Percentiles rank a stretch among this genome's conserved stretches.
Evolutionary conservation across 2,797 vertebrate genomes (phyloP).

Genomic region (Chromobotia macracanthus): DNA sequence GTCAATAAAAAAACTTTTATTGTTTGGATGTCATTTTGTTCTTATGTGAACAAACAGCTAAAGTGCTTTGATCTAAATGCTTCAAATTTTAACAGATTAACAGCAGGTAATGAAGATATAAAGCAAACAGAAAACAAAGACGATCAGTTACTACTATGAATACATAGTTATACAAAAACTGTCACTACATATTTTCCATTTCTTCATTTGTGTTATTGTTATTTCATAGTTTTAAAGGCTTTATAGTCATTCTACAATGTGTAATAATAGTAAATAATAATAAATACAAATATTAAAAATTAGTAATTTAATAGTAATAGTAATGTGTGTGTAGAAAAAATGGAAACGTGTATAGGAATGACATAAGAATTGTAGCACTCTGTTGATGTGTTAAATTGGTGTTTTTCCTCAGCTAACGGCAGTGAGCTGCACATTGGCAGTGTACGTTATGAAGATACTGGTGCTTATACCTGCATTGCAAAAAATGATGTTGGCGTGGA

Average conservation of each 20-base stretch:
- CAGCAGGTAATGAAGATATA: too few relatives aligned
- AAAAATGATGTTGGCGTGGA: constrained; percentile 97
- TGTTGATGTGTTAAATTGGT: background rate
- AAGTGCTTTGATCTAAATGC: background rate
- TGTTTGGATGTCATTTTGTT: constrained; percentile 11
- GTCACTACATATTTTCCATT: too few relatives aligned
- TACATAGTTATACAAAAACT: too few relatives aligned
- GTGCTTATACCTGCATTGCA: constrained; percentile 96
- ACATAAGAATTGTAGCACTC: background rate
- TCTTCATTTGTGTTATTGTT: too few relatives aligned
- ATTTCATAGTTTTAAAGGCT: too few relatives aligned
- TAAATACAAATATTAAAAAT: background rate
- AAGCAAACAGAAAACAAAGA: too few relatives aligned
- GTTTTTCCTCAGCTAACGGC: constrained; percentile 81
- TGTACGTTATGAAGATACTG: constrained; percentile 95
- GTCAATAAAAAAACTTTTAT: constrained; percentile 33
- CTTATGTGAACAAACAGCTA: constrained; percentile 17
- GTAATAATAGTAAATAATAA: background rate
- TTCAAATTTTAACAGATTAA: too few relatives aligned
- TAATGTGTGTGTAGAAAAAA: background rate
- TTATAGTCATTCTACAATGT: too few relatives aligned
- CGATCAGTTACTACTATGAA: too few relatives aligned
- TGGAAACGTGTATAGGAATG: background rate
- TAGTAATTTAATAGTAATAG: background rate
- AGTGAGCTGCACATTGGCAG: constrained; percentile 90